Base-by-base conservation (phyloP, 2,113 vertebrate genomes). In the Hypanus sabinus region DNA sequence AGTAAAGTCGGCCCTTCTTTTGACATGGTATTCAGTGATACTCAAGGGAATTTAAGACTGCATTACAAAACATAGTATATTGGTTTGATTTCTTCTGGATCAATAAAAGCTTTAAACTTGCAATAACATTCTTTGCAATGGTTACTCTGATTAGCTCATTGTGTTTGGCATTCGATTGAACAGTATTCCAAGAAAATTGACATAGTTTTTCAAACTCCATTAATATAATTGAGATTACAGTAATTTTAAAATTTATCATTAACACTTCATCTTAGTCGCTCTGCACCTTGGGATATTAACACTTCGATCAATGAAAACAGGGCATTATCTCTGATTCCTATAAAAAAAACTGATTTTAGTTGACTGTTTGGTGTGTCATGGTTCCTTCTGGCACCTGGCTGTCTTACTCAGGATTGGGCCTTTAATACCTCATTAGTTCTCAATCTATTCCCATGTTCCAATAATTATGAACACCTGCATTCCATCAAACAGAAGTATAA, bases 171-270 rank as follows among this genome's bases (percentile, higher is more conserved):
- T n/a, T n/a, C 85, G 16, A 30, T 90, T 62, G 60, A 90, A 62
- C 85, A 65, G 30, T 10, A 90, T 68, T 65, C 33, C 46, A 9
- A 91, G 62, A 91, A 62, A 68, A 68, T 22, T 85, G 81, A 85
- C 81, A 85, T 57, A 46, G 46, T 8, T 85, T 85, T 38, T 24
- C 81, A 85, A 85, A 80, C 33, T 80, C 77, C 33, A 80, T 80
- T 38, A 80, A 46, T 46, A 46, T 46, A 46, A 85, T 57, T 22
- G 46, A 85, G 46, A 85, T 46, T 46, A 46, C 46, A 46, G 57
- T 83, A 57, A 83, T 85, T 85, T 79, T 57, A 85, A 85, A 85
- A 85, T 85, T 85, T 85, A 85, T 24, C 46, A 85, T 85, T 57
- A 55, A 85, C 27, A 46, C 81, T 85, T 85, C 6, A 85, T 57